Conservation (phyloP, 1,140 invertebrate genomes). For the Paralvinella palmiformis region DNA sequence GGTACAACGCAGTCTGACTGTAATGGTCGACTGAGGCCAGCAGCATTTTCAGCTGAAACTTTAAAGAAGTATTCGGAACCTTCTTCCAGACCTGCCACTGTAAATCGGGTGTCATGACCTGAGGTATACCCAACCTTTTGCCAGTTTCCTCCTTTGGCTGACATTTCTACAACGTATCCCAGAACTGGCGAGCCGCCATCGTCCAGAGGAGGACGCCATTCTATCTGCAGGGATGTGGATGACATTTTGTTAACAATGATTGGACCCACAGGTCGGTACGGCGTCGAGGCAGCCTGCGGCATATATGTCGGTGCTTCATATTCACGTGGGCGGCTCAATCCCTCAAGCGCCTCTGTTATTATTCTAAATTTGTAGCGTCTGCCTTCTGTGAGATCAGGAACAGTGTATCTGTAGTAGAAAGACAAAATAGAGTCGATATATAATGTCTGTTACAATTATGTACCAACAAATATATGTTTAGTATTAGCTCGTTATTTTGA, state of each 20-base stretch:
- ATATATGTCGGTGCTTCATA: not conserved
- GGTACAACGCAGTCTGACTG: conserved; percentile 82
- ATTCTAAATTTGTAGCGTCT: conserved; percentile 92
- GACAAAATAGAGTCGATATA: not conserved
- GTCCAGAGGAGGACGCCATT: conserved; percentile 50
- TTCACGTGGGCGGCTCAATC: conserved; percentile 57
- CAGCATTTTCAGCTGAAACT: conserved; percentile 90
- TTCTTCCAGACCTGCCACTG: conserved; percentile 81
- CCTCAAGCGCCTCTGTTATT: conserved; percentile 86
- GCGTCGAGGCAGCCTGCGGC: not conserved
- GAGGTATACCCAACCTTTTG: conserved; percentile 71
- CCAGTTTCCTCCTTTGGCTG: conserved; percentile 86
- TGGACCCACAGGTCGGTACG: conserved; percentile 20
- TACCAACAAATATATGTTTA: no score
- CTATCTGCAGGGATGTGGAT: conserved; percentile 66
- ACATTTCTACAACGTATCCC: conserved; percentile 87
- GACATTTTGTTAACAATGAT: conserved; percentile 17
- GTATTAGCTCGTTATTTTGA: no score
- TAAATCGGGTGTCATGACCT: conserved; percentile 69
- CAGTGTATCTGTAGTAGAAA: conserved; percentile 35
- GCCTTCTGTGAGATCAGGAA: conserved; percentile 86
- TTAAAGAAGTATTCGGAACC: conserved; percentile 89
- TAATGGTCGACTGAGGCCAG: conserved; percentile 83
- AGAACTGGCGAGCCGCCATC: conserved; percentile 57
- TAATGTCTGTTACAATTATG: no score